Evolutionary conservation across 2,888 invertebrate genomes (phyloP), one percentile per base, ranked within the genome.

Genomic region (Macrophya alboannulata): DNA sequence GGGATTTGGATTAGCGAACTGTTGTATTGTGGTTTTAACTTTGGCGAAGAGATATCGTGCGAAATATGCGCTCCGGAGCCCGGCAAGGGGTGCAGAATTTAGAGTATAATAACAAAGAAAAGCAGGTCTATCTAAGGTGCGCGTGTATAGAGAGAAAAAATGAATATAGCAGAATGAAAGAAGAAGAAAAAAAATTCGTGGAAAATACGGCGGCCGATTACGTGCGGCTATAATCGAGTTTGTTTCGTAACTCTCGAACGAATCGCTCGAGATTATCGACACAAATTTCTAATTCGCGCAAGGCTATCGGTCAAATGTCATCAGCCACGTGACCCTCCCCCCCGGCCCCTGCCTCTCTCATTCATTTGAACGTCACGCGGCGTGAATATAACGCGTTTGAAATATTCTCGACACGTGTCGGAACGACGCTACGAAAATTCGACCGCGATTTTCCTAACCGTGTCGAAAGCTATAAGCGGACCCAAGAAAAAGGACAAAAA

Each of bases 311-410:
- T 92, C 92, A 92, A 92, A 92, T 88, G 91, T 90, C 89, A 89
- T 74, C 85, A 87, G 87, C 89, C 92, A 92, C 92, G 92, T 92
- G 93, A 55, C 55, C 68, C 85, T 88, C 89, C 88, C 91, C n/a
- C n/a, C n/a, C n/a, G n/a, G 31, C 3, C 31, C 31, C 31, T 31
- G 3, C 31, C 31, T 31, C 31, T 31, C 31, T 31, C 90, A 92
- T 92, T 93, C 91, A 72, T 91, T 91, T 91, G 88, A 90, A 92
- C 93, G 93, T 94, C 93, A 88, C 90, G 91, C 92, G 93, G 93
- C 93, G 91, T 91, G 92, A 93, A 91, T 92, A 93, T 92, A 93
- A 93, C 92, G 91, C 89, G 89, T 90, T 91, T 92, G 91, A 91
- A 91, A 91, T 92, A 90, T 90, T 89, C 89, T 21, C 85, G 89